These are phyloP conservation scores for Boloria euphrosyne DNA, from an alignment of 2,888 invertebrate genomes.

Conservation along the genomic window DNA sequence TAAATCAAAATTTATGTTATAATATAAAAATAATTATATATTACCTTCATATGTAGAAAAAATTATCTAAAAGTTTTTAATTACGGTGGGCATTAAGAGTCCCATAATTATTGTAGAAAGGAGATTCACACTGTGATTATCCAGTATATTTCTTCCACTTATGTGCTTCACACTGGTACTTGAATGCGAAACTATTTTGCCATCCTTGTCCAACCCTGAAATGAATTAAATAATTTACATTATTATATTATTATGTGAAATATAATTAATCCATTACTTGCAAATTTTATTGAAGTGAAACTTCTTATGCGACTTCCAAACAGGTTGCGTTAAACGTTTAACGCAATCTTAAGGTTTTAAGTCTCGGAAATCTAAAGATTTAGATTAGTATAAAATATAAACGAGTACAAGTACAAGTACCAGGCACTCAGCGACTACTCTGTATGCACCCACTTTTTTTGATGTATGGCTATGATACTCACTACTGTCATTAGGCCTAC, in stretches of 20 bases:
- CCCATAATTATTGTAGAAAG: slow-evolving; percentile 90
- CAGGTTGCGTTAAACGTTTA: too few species aligned
- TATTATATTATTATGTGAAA: too few species aligned
- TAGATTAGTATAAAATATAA: too few species aligned
- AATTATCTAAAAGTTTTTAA: slow-evolving; percentile 63
- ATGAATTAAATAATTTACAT: slow-evolving; percentile 36
- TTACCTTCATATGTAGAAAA: not conserved
- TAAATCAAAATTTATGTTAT: too few species aligned
- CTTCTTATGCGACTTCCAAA: too few species aligned
- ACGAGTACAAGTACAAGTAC: too few species aligned
- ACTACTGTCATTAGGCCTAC: slow-evolving; percentile 9
- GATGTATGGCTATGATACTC: not conserved
- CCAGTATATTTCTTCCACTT: slow-evolving; percentile 88
- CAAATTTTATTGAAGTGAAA: not conserved
- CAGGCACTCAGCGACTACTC: too few species aligned
- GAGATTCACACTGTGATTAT: slow-evolving; percentile 94
- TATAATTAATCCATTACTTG: too few species aligned
- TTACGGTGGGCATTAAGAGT: slow-evolving; percentile 85
- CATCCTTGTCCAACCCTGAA: slow-evolving; percentile 86
- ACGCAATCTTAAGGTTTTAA: too few species aligned
- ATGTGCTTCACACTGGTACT: slow-evolving; percentile 88
- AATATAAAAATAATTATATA: too few species aligned
- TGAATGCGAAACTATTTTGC: slow-evolving; percentile 87
- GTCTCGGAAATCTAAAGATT: too few species aligned
- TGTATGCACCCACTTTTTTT: too few species aligned